Evolutionary conservation across 1,140 invertebrate genomes (phyloP).

Genomic region (Trichoplusia ni): DNA sequence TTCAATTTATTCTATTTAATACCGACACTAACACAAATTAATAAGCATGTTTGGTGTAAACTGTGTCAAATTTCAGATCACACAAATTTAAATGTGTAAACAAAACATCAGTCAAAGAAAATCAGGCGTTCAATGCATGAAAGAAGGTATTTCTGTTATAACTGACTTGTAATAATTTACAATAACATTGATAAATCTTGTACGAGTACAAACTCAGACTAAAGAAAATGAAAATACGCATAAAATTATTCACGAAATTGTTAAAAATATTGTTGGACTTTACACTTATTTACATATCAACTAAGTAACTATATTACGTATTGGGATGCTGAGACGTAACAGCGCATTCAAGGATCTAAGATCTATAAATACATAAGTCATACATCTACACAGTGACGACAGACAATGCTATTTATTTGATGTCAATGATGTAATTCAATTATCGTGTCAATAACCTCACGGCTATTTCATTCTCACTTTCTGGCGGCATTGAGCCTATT

Average conservation of each 20-base stretch:
- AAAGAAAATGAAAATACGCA: not conserved
- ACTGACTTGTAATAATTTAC: too few species aligned
- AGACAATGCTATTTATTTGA: not conserved
- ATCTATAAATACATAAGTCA: not conserved
- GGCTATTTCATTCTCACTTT: conserved; percentile 2
- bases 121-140: too few species aligned
- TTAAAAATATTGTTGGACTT: conserved; percentile 17
- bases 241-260: not conserved
- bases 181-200: too few species aligned
- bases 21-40: too few species aligned
- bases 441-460: conserved; percentile 13
- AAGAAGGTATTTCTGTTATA: too few species aligned
- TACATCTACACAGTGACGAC: not conserved
- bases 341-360: not conserved
- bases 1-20: too few species aligned
- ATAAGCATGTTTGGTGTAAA: too few species aligned
- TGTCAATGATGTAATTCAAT: conserved; percentile 18
- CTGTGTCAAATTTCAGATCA: too few species aligned
- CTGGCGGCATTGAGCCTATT: not conserved
- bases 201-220: too few species aligned
- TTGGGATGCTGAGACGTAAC: conserved; percentile 5
- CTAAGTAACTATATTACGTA: not conserved
- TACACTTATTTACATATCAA: conserved; percentile 5
- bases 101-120: too few species aligned
- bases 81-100: too few species aligned